These are phyloP conservation scores for Drosophila repletoides DNA, from an alignment of 1,140 invertebrate species.

Conservation along the genomic window DNA sequence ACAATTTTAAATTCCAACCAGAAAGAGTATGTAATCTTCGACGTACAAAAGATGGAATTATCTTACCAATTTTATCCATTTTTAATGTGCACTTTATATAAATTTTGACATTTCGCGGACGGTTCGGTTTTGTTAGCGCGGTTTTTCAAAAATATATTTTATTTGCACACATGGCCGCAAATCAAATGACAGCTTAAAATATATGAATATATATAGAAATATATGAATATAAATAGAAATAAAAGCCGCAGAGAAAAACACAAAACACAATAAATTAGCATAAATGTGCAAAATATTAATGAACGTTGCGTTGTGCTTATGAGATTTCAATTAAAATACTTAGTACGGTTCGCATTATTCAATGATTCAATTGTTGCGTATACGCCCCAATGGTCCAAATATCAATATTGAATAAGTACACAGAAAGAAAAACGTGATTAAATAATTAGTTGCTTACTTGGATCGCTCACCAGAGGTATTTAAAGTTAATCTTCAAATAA, in stretches of 20 bases:
- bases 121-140: slow-evolving; percentile 30
- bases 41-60: too few relatives aligned
- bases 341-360: slow-evolving; percentile 26
- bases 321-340: slow-evolving; percentile 54
- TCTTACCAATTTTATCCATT: slow-evolving; percentile 21
- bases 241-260: slow-evolving; percentile 43
- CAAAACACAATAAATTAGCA: slow-evolving; percentile 51
- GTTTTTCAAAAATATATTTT: slow-evolving; percentile 51
- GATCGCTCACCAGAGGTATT: too few relatives aligned
- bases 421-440: too few relatives aligned
- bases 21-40: too few relatives aligned
- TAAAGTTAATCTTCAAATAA: too few relatives aligned
- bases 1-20: too few relatives aligned
- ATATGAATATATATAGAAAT: too few relatives aligned
- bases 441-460: too few relatives aligned
- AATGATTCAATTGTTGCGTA: slow-evolving; percentile 44
- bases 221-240: too few relatives aligned
- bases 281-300: slow-evolving; percentile 62
- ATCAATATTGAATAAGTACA: slow-evolving; percentile 37
- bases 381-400: slow-evolving; percentile 14
- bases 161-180: slow-evolving; percentile 48
- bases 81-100: slow-evolving; percentile 44
- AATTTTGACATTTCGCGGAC: slow-evolving; percentile 64
- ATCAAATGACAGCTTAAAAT: slow-evolving; percentile 48
- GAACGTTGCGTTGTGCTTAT: slow-evolving; percentile 25